Percentiles rank a stretch among this genome's conserved stretches.
phyloP scores from a whole-genome alignment of 2,113 vertebrate species.

The Zeus faber region DNA sequence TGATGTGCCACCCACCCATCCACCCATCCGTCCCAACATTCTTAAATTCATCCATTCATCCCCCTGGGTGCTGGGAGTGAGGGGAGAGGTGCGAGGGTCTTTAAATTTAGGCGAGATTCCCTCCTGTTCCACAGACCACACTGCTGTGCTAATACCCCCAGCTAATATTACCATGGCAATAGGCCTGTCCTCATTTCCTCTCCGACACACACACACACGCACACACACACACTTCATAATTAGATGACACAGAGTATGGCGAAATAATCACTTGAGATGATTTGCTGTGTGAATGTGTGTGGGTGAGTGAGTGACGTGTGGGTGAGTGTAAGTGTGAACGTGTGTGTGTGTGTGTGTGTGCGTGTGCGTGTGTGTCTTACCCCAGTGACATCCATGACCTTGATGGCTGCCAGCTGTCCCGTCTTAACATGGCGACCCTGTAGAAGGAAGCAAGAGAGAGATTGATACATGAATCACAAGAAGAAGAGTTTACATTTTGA shows the following conservation, averaged over 20 bases:
- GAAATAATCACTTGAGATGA: slow-evolving; percentile 44
- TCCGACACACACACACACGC: slow-evolving; percentile 24
- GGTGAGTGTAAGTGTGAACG: background rate
- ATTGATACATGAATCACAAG: background rate
- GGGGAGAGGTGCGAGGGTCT: slow-evolving; percentile 36
- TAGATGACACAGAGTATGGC: slow-evolving; percentile 40
- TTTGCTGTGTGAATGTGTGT: background rate
- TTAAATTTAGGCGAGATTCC: slow-evolving; percentile 61
- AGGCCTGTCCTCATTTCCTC: slow-evolving; percentile 60
- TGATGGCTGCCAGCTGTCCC: slow-evolving; percentile 76
- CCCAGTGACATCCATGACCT: slow-evolving; percentile 79
- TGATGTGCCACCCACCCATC: no score
- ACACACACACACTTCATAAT: slow-evolving; percentile 55
- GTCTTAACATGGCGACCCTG: slow-evolving; percentile 78
- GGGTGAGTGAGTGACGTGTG: background rate
- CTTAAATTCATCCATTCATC: no score
- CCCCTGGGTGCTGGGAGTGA: no score
- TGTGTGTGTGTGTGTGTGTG: background rate
- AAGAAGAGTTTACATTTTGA: no score
- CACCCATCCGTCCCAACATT: no score
- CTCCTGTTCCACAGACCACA: slow-evolving; percentile 53
- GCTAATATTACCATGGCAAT: slow-evolving; percentile 61
- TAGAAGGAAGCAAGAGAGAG: slow-evolving; percentile 5
- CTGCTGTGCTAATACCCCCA: slow-evolving; percentile 48
- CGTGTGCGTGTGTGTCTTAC: slow-evolving; percentile 49